Conservation (phyloP, 2,888 invertebrate genomes). For the Phragmatobia fuliginosa region DNA sequence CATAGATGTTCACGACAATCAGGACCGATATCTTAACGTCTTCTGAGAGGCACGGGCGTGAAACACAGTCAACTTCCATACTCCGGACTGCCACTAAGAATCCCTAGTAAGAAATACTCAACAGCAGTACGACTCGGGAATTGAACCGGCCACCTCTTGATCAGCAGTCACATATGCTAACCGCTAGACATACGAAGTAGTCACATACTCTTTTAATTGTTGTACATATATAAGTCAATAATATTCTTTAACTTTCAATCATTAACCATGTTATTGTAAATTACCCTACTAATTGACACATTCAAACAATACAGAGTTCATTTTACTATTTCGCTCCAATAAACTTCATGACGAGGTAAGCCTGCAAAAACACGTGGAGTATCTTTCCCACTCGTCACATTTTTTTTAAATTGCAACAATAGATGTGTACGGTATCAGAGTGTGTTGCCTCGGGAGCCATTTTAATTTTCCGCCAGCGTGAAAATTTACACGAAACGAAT, state of each 20-base stretch:
- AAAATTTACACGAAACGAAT: constrained; percentile 81
- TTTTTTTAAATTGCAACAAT: constrained; percentile 65
- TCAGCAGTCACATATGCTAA: too few species aligned
- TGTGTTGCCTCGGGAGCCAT: constrained; percentile 78
- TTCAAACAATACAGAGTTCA: constrained; percentile 48
- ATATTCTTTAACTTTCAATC: neutral
- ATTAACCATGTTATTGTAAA: neutral
- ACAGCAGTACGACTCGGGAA: too few species aligned
- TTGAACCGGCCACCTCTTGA: too few species aligned
- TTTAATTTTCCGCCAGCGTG: constrained; percentile 85
- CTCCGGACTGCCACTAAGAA: too few species aligned
- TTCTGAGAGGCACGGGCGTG: too few species aligned
- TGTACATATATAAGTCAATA: too few species aligned
- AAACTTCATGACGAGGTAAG: constrained; percentile 73
- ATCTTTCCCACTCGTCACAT: constrained; percentile 67
- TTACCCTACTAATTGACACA: constrained; percentile 1
- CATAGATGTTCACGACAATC: too few species aligned
- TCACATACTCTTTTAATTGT: too few species aligned
- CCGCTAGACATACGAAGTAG: too few species aligned
- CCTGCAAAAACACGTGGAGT: constrained; percentile 71
- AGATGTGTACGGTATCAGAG: constrained; percentile 40
- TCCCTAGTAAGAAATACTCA: too few species aligned
- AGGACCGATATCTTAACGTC: too few species aligned
- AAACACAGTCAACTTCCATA: too few species aligned
- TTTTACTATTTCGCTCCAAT: constrained; percentile 57